Conservation (phyloP, 1,140 invertebrate genomes). For the Uloborus diversus region DNA sequence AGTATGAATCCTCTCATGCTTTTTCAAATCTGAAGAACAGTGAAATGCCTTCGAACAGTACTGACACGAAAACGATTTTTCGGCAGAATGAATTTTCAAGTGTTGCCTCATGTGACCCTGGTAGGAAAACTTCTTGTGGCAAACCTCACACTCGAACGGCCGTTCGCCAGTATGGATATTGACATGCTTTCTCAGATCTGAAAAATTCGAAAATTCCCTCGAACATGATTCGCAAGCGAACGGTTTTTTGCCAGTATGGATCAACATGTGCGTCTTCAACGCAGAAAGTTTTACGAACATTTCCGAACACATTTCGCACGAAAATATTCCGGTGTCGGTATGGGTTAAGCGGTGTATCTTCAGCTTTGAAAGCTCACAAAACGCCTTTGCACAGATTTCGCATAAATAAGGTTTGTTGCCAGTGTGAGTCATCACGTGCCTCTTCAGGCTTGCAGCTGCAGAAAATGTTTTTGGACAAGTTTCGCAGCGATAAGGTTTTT, state of each 20-base stretch:
- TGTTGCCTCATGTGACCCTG: not conserved
- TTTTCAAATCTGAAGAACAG: too few relatives aligned
- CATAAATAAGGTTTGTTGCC: not conserved
- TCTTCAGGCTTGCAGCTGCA: not conserved
- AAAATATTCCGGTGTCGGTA: not conserved
- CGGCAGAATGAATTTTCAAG: not conserved
- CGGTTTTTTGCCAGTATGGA: too few relatives aligned
- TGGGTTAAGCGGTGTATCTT: not conserved
- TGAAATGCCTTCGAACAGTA: too few relatives aligned
- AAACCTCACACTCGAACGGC: not conserved
- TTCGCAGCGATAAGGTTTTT: too few relatives aligned
- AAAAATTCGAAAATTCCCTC: not conserved
- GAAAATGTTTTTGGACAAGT: not conserved
- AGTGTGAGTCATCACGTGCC: not conserved
- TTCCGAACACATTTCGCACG: not conserved
- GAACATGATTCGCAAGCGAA: not conserved
- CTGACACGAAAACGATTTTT: not conserved
- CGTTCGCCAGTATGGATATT: too few relatives aligned
- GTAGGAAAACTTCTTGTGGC: not conserved
- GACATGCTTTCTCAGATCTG: too few relatives aligned
- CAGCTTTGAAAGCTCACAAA: not conserved
- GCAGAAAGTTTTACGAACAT: not conserved
- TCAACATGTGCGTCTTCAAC: too few relatives aligned
- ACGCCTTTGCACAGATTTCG: not conserved
- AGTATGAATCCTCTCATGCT: too few relatives aligned